Evolutionary conservation across 2,113 vertebrate genomes (phyloP), one percentile per base, ranked within the genome.

Genomic region (Rhizomys pruinosus): DNA sequence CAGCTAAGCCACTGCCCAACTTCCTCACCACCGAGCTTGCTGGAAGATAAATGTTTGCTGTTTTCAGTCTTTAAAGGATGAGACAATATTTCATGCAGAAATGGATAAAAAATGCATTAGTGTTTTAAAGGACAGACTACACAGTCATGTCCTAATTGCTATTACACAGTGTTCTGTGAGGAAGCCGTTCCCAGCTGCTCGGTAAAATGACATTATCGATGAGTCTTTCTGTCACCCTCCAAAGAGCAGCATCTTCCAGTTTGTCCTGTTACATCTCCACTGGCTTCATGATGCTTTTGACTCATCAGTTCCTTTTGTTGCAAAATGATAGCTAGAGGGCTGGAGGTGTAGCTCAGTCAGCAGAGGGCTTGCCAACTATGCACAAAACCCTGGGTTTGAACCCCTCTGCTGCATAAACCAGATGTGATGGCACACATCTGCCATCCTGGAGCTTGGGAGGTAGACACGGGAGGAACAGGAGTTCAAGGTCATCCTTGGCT

Each of bases 81-180:
- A 78, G 39, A 64, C 76, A 77, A 86, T 90, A 80, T 82, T 22
- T 76, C 77, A 80, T 80, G 42, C 10, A 94, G 27, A 91, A 92
- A 81, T 86, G 34, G 20, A 52, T 88, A 76, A 89, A 93, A 82
- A 81, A 72, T 47, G 55, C 1, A 0, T 81, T 80, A 78, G 64
- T 61, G 47, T 57, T 68, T n/a, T 76, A 86, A n/a, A 77, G 23
- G 23, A 73, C 34, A 66, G 22, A 76, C 13, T 61, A 1, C 57
- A 87, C 2, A 63, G 4, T 59, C 32, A 63, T 68, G 22, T 79
- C 91, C 59, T 87, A 74, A 84, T 80, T 86, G 74, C 15, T 87
- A 44, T n/a, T 44, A 89, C 39, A 17, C 47, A 89, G 39, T 39
- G 39, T 79, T 87, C 47, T 68, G 47, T 6, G 47, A 52, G 47